Conservation (phyloP, 2,797 vertebrate species). For the Vultur gryphus region DNA sequence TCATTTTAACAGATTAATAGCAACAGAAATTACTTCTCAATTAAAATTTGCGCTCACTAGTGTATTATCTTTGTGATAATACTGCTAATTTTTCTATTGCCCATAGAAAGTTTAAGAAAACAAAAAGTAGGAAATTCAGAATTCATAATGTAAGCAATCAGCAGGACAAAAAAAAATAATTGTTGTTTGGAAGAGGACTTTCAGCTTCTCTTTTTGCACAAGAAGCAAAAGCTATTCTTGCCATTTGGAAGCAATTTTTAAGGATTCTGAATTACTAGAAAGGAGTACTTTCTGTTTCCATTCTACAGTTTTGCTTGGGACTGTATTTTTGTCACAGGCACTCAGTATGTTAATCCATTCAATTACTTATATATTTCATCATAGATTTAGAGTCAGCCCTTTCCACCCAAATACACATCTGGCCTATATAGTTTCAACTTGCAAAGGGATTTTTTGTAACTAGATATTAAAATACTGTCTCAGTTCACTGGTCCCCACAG, state of each 20-base stretch:
- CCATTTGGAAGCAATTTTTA: neutral
- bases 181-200: neutral
- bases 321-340: neutral
- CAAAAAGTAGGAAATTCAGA: neutral
- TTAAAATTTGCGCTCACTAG: neutral
- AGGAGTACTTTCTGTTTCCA: neutral
- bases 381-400: neutral
- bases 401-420: neutral
- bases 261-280: neutral
- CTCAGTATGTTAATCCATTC: neutral
- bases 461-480: neutral
- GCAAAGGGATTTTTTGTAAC: neutral
- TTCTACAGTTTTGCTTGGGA: neutral
- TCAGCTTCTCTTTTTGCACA: neutral
- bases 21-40: neutral
- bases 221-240: neutral
- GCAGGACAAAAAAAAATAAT: neutral
- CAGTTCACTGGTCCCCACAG: neutral
- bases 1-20: neutral
- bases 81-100: neutral
- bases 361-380: neutral
- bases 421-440: neutral
- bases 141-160: neutral
- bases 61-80: neutral
- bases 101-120: neutral